phyloP scores from a whole-genome alignment of 2,888 invertebrate genomes.

The Amblyjoppa fuscipennis region DNA sequence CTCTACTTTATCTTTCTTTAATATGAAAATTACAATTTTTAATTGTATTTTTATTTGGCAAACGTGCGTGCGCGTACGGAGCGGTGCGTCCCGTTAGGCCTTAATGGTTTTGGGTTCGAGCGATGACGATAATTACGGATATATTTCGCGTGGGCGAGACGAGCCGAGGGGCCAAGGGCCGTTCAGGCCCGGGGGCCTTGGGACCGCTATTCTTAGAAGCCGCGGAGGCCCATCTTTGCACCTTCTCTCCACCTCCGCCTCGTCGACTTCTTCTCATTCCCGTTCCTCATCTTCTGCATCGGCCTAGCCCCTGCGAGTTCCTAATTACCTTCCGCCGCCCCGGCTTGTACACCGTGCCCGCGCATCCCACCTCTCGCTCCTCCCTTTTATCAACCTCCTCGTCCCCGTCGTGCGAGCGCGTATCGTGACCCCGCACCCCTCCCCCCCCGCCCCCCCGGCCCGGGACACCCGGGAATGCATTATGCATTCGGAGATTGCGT shows the following conservation, averaged over 20 bases:
- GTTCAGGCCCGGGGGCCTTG: slow-evolving; percentile 74
- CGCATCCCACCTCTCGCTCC: slow-evolving; percentile 38
- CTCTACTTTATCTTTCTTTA: no score
- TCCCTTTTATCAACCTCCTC: slow-evolving; percentile 20
- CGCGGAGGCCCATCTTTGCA: slow-evolving; percentile 59
- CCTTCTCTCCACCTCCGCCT: slow-evolving; percentile 51
- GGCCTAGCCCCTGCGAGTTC: slow-evolving; percentile 72
- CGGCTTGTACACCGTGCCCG: slow-evolving; percentile 47
- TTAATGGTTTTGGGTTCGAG: slow-evolving; percentile 62
- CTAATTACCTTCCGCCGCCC: slow-evolving; percentile 76
- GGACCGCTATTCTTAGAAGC: slow-evolving; percentile 80
- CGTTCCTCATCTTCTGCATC: slow-evolving; percentile 50
- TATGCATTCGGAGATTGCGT: slow-evolving; percentile 81
- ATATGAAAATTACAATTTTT: neutral
- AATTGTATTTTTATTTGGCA: neutral
- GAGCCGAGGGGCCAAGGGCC: slow-evolving; percentile 72
- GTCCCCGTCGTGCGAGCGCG: slow-evolving; percentile 57
- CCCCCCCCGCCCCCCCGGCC: slow-evolving; percentile 50
- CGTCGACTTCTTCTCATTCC: slow-evolving; percentile 25
- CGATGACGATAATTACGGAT: slow-evolving; percentile 68
- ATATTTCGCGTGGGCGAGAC: slow-evolving; percentile 68
- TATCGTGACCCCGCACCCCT: slow-evolving; percentile 26
- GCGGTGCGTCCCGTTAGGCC: slow-evolving; percentile 57
- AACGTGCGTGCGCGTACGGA: slow-evolving; percentile 37
- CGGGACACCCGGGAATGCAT: slow-evolving; percentile 74